Conservation (phyloP, 2,113 vertebrate genomes). For the Thinocorus orbignyianus region DNA sequence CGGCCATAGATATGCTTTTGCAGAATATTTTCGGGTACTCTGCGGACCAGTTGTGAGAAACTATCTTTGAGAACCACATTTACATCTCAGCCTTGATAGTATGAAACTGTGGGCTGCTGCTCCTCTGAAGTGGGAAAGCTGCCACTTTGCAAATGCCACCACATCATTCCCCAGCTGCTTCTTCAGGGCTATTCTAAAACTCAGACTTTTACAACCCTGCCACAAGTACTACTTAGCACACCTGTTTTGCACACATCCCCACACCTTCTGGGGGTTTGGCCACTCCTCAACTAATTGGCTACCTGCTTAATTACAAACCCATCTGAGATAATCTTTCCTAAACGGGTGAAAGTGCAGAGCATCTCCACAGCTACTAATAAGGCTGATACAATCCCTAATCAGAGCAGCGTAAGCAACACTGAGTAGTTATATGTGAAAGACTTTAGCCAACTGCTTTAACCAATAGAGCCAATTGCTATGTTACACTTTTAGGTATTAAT, state of each 20-base stretch:
- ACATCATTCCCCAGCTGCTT: background rate
- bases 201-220: background rate
- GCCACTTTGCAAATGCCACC: background rate
- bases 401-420: background rate
- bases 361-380: background rate
- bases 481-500: background rate
- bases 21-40: background rate
- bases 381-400: background rate
- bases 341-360: background rate
- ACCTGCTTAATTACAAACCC: background rate
- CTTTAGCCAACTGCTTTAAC: background rate
- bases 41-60: background rate
- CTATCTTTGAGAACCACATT: background rate
- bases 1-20: background rate
- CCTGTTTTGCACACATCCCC: background rate
- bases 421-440: fast-evolving
- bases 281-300: background rate
- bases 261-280: background rate
- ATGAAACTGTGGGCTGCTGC: background rate
- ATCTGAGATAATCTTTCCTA: background rate
- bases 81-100: background rate
- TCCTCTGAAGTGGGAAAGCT: background rate
- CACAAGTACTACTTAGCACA: background rate
- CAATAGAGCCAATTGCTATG: background rate
- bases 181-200: background rate